Conservation (phyloP, 2,888 invertebrate genomes). For the Platycheirus rosarum region DNA sequence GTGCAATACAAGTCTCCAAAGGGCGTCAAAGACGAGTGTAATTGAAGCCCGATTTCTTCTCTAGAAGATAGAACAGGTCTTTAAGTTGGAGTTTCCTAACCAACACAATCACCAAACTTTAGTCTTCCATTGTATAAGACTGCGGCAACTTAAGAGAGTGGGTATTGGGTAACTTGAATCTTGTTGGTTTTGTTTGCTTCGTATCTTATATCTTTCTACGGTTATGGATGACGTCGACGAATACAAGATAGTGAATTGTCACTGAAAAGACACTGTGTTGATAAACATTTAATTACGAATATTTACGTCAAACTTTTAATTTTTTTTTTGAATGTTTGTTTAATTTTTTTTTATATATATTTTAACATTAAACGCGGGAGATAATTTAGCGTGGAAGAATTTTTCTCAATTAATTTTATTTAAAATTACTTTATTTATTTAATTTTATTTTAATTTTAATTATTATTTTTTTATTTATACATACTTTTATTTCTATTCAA, state of each 20-base stretch:
- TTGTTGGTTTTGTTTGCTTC: not conserved
- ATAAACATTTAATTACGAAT: not conserved
- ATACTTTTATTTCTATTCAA: no score
- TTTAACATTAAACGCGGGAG: no score
- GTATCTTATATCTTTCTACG: slow-evolving; percentile 6
- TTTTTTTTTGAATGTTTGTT: no score
- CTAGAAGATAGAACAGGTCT: slow-evolving; percentile 54
- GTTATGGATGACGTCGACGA: slow-evolving; percentile 26
- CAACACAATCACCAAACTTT: slow-evolving; percentile 22
- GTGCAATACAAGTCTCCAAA: slow-evolving; percentile 55
- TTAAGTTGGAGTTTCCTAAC: slow-evolving; percentile 57
- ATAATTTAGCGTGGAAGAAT: no score
- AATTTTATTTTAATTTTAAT: no score
- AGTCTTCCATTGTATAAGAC: slow-evolving; percentile 13
- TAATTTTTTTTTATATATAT: no score
- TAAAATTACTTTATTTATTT: no score
- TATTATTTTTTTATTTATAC: no score
- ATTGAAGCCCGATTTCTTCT: slow-evolving; percentile 53
- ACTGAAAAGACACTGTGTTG: not conserved
- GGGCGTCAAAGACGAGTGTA: slow-evolving; percentile 38
- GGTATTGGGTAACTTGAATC: slow-evolving; percentile 45
- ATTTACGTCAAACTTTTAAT: no score
- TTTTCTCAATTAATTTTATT: no score
- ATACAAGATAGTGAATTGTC: slow-evolving; percentile 9
- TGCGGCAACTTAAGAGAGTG: slow-evolving; percentile 18